Percentiles rank a stretch among this genome's conserved stretches.
These are phyloP conservation scores for Diaprepes abbreviatus DNA, from an alignment of 2,888 invertebrate genomes.

Conservation along the genomic window DNA sequence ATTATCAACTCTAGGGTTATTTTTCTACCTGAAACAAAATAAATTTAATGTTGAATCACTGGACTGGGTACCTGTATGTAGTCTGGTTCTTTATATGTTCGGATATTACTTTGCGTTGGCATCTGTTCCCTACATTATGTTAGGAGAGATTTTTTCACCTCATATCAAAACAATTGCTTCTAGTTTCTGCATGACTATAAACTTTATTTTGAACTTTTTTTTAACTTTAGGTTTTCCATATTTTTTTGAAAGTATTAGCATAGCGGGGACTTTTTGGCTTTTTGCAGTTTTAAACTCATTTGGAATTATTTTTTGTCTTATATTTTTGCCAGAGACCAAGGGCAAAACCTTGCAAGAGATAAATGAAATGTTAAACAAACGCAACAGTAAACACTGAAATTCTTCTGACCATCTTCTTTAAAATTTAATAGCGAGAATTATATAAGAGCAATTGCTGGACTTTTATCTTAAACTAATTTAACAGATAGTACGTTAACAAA, in stretches of 20 bases:
- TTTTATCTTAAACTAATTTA: no score
- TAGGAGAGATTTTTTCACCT: conserved; percentile 85
- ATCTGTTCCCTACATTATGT: conserved; percentile 84
- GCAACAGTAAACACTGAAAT: no score
- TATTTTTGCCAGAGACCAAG: conserved; percentile 88
- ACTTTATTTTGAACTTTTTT: conserved; percentile 81
- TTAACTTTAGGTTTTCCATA: conserved; percentile 80
- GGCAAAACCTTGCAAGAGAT: conserved; percentile 38
- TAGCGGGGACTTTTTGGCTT: conserved; percentile 78
- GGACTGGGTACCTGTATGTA: conserved; percentile 78
- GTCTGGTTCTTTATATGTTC: conserved; percentile 79
- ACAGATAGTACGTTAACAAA: no score
- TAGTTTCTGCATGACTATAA: conserved; percentile 81
- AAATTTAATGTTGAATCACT: conserved; percentile 68
- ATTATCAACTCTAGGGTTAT: conserved; percentile 69
- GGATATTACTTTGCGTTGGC: conserved; percentile 83
- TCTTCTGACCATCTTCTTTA: no score
- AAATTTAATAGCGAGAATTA: no score
- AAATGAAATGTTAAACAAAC: conserved; percentile 9
- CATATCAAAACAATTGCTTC: conserved; percentile 82
- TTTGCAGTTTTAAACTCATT: conserved; percentile 75
- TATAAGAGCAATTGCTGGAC: no score
- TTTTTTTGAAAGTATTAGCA: conserved; percentile 72
- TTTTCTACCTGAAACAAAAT: conserved; percentile 62
- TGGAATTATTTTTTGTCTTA: conserved; percentile 79